phyloP scores from a whole-genome alignment of 2,888 invertebrate species.

The Pristionchus japonicus region DNA sequence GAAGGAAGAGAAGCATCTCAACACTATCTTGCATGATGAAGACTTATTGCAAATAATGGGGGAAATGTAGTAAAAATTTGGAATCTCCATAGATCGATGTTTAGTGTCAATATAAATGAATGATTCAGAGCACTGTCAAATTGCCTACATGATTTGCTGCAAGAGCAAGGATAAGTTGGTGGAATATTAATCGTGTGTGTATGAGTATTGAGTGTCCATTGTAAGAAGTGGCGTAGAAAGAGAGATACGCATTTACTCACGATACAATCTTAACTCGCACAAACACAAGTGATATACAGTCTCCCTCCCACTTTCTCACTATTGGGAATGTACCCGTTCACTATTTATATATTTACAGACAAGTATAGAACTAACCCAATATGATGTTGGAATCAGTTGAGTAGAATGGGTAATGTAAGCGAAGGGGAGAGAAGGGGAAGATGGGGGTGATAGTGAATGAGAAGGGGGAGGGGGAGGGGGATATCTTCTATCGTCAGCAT shows the following conservation, averaged over 20 bases:
- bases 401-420: neutral
- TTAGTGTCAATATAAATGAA: too few relatives aligned
- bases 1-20: neutral
- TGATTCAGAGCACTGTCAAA: too few relatives aligned
- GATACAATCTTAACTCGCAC: neutral
- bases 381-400: neutral
- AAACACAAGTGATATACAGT: neutral
- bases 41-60: too few relatives aligned
- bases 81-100: too few relatives aligned
- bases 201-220: neutral
- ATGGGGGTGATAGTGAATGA: neutral
- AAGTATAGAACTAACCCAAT: neutral
- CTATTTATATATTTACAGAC: neutral
- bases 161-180: neutral
- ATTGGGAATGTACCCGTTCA: neutral
- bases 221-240: neutral
- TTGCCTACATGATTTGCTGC: too few relatives aligned
- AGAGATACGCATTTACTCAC: neutral
- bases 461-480: neutral
- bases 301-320: neutral
- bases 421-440: neutral
- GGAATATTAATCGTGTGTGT: neutral
- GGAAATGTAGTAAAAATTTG: too few relatives aligned
- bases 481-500: constrained; percentile 5
- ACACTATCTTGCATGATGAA: neutral